These are phyloP conservation scores for Yponomeuta sedellus DNA, from an alignment of 2,888 invertebrate species.

Conservation along the genomic window DNA sequence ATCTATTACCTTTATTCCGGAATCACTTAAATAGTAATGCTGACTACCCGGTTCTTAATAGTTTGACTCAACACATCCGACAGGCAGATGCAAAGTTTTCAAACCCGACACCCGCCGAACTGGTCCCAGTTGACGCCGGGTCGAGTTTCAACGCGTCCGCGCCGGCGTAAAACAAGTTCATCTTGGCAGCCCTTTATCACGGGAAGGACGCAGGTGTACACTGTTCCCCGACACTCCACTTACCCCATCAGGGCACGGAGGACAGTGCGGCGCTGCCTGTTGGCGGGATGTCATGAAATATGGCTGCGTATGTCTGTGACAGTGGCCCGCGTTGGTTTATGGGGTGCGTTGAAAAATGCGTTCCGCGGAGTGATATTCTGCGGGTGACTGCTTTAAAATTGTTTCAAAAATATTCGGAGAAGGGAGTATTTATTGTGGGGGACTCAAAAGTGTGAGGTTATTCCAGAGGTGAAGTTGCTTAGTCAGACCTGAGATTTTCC, in stretches of 20 bases:
- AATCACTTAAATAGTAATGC: too few species aligned
- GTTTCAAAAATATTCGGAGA: too few species aligned
- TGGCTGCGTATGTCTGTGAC: neutral
- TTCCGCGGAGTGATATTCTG: neutral
- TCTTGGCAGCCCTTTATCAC: slow-evolving; percentile 49
- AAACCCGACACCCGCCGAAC: neutral
- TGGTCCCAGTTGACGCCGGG: neutral
- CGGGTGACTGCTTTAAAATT: neutral
- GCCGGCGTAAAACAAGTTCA: slow-evolving; percentile 43
- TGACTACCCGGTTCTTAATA: too few species aligned
- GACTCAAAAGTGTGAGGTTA: too few species aligned
- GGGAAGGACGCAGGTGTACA: slow-evolving; percentile 54
- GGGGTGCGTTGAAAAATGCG: neutral
- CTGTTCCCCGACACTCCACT: neutral
- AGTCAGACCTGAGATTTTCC: too few species aligned
- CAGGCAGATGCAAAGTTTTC: too few species aligned
- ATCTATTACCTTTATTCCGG: too few species aligned
- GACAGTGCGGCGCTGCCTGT: neutral
- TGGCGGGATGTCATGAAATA: neutral
- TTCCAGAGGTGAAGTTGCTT: neutral
- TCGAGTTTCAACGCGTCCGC: slow-evolving; percentile 1
- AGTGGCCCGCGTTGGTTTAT: neutral
- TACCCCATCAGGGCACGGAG: neutral
- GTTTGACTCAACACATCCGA: too few species aligned
- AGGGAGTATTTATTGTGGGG: too few species aligned